Evolutionary conservation across 2,888 invertebrate species (phyloP).

Genomic region (Adelphocoris suturalis): DNA sequence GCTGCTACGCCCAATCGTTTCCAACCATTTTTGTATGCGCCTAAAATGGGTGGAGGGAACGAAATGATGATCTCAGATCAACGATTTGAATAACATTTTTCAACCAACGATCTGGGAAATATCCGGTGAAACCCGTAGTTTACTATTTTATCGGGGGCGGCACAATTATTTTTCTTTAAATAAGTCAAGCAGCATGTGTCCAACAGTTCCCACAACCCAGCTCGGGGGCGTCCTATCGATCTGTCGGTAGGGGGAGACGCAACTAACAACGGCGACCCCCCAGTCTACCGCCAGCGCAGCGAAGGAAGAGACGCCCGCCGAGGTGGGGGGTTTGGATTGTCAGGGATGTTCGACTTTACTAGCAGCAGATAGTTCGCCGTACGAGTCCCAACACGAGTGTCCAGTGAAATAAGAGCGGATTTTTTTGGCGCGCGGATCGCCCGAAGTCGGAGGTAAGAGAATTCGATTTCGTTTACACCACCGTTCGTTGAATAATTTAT

Average conservation of each 20-base stretch:
- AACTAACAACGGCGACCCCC: not conserved
- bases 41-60: no score
- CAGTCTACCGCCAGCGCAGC: not conserved
- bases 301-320: not conserved
- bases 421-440: not conserved
- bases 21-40: no score
- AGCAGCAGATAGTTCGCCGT: not conserved
- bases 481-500: no score
- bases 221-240: slow-evolving; percentile 20
- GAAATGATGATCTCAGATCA: no score
- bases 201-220: not conserved
- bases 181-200: slow-evolving; percentile 12
- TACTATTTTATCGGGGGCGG: not conserved
- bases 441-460: not conserved
- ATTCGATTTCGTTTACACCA: not conserved
- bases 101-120: no score
- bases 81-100: no score
- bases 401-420: not conserved
- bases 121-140: no score
- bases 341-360: not conserved
- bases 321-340: not conserved
- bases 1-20: no score
- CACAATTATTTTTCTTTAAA: not conserved
- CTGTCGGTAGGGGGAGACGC: not conserved
- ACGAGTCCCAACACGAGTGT: not conserved